Conservation (phyloP, 2,113 vertebrate species). For the Marmota monax region DNA sequence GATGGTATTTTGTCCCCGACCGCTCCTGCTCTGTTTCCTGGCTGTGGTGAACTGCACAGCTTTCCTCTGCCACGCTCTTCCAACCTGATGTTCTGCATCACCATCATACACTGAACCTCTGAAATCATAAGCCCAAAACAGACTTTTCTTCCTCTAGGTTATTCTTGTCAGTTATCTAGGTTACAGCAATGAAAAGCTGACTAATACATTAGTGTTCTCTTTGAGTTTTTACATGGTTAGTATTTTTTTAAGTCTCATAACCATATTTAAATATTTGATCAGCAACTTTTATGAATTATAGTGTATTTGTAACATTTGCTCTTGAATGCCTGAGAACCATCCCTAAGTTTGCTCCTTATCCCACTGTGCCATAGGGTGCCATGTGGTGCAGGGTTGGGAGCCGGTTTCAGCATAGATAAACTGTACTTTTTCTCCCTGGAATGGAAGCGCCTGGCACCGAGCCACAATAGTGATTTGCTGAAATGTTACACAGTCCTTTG, state of each 20-base stretch:
- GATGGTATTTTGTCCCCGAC: too few relatives aligned
- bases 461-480: neutral
- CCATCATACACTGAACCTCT: too few relatives aligned
- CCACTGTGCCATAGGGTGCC: neutral
- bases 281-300: neutral
- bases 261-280: neutral
- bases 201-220: neutral
- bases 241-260: neutral
- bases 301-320: neutral
- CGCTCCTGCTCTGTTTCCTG: too few relatives aligned
- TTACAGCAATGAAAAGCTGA: too few relatives aligned
- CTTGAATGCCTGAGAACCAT: neutral
- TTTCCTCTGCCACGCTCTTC: too few relatives aligned
- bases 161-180: too few relatives aligned
- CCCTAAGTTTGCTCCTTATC: neutral
- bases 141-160: too few relatives aligned
- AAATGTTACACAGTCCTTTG: neutral
- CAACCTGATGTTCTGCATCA: too few relatives aligned
- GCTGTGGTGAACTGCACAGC: too few relatives aligned
- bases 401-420: neutral
- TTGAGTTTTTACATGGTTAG: neutral
- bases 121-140: too few relatives aligned
- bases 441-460: neutral
- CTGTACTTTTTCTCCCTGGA: neutral
- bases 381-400: neutral